Evolutionary conservation across 2,888 invertebrate genomes (phyloP), one percentile per base, ranked within the genome.

Genomic region (Orchestes rusci): DNA sequence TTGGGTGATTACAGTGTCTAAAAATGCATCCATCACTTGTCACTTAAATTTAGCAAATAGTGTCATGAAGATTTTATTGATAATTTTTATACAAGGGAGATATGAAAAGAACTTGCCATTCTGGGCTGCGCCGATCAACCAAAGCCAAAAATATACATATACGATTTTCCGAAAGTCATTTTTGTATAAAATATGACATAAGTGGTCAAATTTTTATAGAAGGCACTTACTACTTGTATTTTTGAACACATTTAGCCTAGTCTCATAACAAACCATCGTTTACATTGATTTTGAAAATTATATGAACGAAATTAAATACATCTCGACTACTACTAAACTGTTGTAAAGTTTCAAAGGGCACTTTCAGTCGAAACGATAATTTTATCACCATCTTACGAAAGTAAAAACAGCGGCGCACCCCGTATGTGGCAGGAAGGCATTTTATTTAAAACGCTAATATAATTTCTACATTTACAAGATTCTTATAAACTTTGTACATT

Each of bases 161-260:
- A 17, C 33, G 35, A 29, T 39, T 43, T 16, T 50, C 51, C 51
- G 16, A 51, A 51, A 32, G 41, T 43, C 32, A 46, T 48, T 50
- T 49, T 51, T 41, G 51, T 51, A 51, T 51, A 51, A 51, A 51
- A 51, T 51, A 67, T 68, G 66, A 68, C 67, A 65, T 65, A 67
- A 68, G 66, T 76, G 76, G 74, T 76, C 77, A 77, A 57, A 42
- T 42, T 56, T 74, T 48, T 75, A n/a, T 82, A 80, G 80, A 83
- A 83, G 83, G 83, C 83, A 83, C 82, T 83, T 82, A 79, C 81
- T 81, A 82, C 81, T 43, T 48, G 48, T 48, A 68, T 71, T 76
- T 79, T 79, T 79, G 80, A 81, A 82, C 80, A 81, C 80, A 81
- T 79, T 75, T 57, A 67, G 77, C 77, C 78, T 77, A 78, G 73